phyloP scores from a whole-genome alignment of 2,888 invertebrate species.

The Sinotaia quadrata region DNA sequence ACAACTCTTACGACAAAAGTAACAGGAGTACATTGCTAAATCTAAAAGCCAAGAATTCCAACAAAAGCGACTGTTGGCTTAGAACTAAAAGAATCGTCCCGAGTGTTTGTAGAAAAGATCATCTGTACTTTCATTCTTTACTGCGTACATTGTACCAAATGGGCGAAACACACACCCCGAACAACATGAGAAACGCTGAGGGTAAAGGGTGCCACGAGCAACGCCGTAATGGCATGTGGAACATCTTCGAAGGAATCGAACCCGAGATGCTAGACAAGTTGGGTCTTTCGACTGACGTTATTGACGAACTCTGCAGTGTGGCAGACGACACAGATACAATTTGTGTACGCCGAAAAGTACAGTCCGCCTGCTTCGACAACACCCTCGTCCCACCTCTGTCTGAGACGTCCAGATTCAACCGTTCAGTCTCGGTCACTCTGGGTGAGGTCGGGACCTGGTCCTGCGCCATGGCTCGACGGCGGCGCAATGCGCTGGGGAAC shows the following conservation, averaged over 20 bases:
- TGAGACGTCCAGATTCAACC: not conserved
- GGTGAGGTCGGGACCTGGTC: conserved; percentile 1
- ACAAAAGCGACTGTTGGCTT: no score
- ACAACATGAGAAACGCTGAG: not conserved
- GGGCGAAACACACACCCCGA: conserved; percentile 10
- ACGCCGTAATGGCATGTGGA: conserved; percentile 27
- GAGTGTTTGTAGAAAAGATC: no score
- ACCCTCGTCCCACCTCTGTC: not conserved
- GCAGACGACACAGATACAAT: not conserved
- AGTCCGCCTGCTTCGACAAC: not conserved
- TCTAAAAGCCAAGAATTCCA: no score
- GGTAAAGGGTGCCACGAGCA: not conserved
- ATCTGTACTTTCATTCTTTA: no score
- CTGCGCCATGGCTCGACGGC: not conserved
- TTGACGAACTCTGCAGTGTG: not conserved
- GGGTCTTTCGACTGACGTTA: conserved; percentile 8
- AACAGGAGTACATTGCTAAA: no score
- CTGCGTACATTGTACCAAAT: no score
- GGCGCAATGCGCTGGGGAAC: conserved; percentile 27
- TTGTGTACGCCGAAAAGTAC: no score
- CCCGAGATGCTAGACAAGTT: conserved; percentile 21
- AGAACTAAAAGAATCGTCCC: no score
- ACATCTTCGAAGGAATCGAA: conserved; percentile 30
- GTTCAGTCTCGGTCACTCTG: conserved; percentile 11
- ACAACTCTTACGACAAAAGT: no score